Evolutionary conservation across 1,140 invertebrate genomes (phyloP).

Genomic region (Phenacoccus solenopsis): DNA sequence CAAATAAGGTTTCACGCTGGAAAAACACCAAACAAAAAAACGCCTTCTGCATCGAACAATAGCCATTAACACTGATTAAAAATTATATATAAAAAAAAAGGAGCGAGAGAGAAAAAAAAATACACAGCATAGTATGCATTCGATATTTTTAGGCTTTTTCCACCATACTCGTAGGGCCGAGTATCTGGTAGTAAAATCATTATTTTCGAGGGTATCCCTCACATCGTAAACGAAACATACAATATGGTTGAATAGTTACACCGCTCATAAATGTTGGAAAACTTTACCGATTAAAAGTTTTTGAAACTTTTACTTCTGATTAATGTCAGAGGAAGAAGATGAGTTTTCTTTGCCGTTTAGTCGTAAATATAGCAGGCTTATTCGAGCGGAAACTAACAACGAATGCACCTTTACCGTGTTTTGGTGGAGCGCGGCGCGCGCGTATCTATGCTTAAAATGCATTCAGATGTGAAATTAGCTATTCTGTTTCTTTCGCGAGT

Average conservation of each 20-base stretch:
- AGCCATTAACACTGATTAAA: neutral
- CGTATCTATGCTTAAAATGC: neutral
- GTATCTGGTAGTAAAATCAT: neutral
- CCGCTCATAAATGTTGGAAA: conserved; percentile 15
- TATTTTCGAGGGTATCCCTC: neutral
- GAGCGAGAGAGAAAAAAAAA: neutral
- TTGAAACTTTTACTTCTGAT: conserved; percentile 15
- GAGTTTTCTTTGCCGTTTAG: conserved; percentile 8
- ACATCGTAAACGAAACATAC: conserved; percentile 15
- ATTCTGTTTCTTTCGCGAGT: neutral
- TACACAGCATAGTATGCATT: too few relatives aligned
- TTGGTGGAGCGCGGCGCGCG: neutral
- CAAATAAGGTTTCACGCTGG: neutral
- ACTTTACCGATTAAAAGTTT: neutral
- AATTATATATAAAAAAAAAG: neutral
- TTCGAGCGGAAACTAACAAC: conserved; percentile 16
- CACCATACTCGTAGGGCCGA: too few relatives aligned
- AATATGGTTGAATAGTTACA: conserved; percentile 17
- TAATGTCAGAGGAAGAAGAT: conserved; percentile 13
- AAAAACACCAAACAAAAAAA: neutral
- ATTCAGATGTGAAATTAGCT: conserved; percentile 17
- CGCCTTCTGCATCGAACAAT: neutral
- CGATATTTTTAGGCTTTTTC: too few relatives aligned
- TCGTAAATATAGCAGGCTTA: conserved; percentile 14
- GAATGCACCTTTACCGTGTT: conserved; percentile 14